phyloP scores from a whole-genome alignment of 2,113 vertebrate species.

The Limnothrissa miodon region DNA sequence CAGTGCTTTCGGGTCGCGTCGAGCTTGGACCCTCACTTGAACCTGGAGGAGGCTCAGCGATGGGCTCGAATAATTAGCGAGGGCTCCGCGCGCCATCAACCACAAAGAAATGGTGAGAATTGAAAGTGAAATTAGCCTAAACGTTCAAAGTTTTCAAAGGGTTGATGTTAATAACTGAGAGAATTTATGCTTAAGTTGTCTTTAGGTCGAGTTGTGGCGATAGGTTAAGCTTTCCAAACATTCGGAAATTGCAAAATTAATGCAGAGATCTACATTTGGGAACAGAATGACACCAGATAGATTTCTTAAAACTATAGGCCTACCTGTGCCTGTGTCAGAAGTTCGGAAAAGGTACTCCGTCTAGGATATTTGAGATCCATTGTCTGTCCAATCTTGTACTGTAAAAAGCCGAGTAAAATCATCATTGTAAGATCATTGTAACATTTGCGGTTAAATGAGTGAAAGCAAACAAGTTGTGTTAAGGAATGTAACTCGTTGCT shows the following conservation, averaged over 20 bases:
- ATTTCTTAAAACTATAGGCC: not conserved
- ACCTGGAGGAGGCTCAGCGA: slow-evolving; percentile 70
- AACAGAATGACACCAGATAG: not conserved
- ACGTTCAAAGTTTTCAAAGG: too few relatives aligned
- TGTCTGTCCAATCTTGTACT: not conserved
- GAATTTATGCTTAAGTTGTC: too few relatives aligned
- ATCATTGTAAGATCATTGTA: not conserved
- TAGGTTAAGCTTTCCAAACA: too few relatives aligned
- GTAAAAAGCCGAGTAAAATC: not conserved
- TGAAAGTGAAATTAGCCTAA: too few relatives aligned
- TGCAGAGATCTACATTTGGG: not conserved
- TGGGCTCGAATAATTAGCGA: slow-evolving; percentile 66
- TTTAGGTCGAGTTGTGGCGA: too few relatives aligned
- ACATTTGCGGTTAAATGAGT: not conserved
- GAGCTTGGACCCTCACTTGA: slow-evolving; percentile 56
- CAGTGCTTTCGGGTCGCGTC: slow-evolving; percentile 61
- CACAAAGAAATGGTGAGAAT: slow-evolving; percentile 60
- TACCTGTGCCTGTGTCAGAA: not conserved
- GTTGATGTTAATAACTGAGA: too few relatives aligned
- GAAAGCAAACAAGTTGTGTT: not conserved
- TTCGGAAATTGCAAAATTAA: not conserved
- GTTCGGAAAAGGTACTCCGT: not conserved
- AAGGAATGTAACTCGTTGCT: not conserved
- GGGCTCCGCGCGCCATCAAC: slow-evolving; percentile 47
- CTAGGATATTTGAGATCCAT: not conserved